phyloP scores from a whole-genome alignment of 2,113 vertebrate genomes.

The Glaucidium brasilianum region DNA sequence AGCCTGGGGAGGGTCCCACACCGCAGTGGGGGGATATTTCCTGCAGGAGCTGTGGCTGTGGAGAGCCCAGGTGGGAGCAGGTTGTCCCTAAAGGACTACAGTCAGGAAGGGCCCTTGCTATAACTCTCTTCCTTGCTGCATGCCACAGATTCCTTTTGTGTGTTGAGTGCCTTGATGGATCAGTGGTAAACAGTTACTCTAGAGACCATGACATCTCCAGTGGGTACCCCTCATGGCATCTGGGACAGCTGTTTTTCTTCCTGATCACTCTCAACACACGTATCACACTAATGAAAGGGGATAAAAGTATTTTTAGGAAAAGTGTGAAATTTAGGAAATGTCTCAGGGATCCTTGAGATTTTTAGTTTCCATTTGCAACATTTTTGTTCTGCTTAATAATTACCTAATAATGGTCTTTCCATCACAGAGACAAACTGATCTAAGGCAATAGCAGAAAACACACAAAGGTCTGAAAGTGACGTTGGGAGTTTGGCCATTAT shows the following conservation, averaged over 20 bases:
- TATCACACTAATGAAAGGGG: background rate
- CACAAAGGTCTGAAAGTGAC: background rate
- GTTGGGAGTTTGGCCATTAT: background rate
- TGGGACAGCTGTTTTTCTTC: background rate
- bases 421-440: background rate
- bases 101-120: background rate
- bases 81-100: background rate
- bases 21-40: background rate
- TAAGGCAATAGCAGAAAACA: background rate
- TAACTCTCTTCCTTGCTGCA: background rate
- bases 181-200: background rate
- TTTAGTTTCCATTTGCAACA: background rate
- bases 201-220: rapidly evolving
- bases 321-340: background rate
- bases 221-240: rapidly evolving
- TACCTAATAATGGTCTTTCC: background rate
- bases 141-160: background rate
- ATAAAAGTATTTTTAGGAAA: background rate
- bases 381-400: background rate
- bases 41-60: rapidly evolving
- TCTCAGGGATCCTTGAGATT: background rate
- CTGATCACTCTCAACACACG: background rate
- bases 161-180: background rate
- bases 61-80: background rate
- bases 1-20: rapidly evolving